Conservation (phyloP, 2,888 invertebrate genomes). For the Oscheius onirici region DNA sequence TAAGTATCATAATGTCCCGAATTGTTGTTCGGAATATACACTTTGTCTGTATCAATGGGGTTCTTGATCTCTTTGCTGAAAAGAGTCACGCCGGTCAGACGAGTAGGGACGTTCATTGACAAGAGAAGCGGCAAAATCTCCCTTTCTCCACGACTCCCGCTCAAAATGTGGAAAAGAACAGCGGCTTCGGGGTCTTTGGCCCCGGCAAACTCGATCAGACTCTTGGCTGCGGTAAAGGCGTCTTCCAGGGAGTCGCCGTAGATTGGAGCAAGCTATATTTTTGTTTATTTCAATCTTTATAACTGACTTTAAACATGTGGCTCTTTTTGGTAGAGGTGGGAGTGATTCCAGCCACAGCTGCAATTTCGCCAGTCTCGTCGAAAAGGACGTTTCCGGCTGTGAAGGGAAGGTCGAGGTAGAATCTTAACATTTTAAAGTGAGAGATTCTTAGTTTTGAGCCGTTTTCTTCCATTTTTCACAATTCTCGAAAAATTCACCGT, state of each 20-base stretch:
- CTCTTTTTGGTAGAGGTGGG: conserved; percentile 14
- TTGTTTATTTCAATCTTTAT: too few relatives aligned
- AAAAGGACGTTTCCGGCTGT: conserved; percentile 39
- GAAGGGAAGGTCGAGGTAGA: conserved; percentile 35
- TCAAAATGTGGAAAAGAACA: conserved; percentile 23
- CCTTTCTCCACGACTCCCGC: conserved; percentile 18
- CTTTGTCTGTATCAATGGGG: conserved; percentile 2
- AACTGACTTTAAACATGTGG: conserved; percentile 26
- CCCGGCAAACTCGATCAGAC: background rate
- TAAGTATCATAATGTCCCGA: conserved; percentile 34
- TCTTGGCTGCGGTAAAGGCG: conserved; percentile 9
- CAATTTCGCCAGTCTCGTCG: conserved; percentile 34
- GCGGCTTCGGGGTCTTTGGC: conserved; percentile 3
- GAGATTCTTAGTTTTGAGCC: background rate
- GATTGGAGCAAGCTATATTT: conserved; percentile 24
- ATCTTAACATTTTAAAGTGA: background rate
- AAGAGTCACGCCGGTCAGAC: conserved; percentile 21
- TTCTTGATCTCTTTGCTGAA: conserved; percentile 14
- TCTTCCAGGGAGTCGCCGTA: conserved; percentile 18
- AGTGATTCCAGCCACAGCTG: conserved; percentile 41
- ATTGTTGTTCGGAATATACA: conserved; percentile 30
- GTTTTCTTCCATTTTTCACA: background rate
- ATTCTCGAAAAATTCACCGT: conserved; percentile 29
- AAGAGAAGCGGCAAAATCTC: conserved; percentile 15
- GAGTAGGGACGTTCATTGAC: background rate